phyloP scores from a whole-genome alignment of 92 coral and sea anemone genomes.

The Scolanthus callimorphus region DNA sequence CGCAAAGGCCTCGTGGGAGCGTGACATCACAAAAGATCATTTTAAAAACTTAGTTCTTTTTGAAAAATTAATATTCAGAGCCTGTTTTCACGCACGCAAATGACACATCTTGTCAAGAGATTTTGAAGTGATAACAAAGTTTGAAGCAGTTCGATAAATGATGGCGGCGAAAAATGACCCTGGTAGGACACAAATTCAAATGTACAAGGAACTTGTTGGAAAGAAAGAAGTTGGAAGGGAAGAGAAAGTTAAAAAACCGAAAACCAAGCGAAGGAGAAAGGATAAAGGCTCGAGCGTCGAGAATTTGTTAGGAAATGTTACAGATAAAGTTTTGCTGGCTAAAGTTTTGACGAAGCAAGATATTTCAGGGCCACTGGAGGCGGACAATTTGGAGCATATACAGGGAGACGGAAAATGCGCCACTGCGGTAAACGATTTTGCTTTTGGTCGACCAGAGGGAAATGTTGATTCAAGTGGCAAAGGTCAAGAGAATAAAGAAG shows the following conservation, averaged over 20 bases:
- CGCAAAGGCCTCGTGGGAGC: constrained; percentile 21
- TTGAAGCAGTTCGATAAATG: too few species aligned
- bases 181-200: constrained; percentile 22
- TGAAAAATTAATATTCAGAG: background rate
- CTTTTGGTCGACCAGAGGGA: too few species aligned
- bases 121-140: too few species aligned
- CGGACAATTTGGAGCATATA: background rate
- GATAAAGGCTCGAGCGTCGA: constrained; percentile 5
- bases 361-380: background rate
- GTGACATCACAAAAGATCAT: constrained; percentile 22
- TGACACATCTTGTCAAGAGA: background rate
- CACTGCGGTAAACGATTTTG: too few species aligned
- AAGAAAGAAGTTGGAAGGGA: constrained; percentile 19
- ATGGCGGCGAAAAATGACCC: constrained; percentile 29
- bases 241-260: constrained; percentile 18
- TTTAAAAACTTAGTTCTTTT: background rate
- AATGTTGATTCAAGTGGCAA: background rate
- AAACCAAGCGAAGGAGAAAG: constrained; percentile 21
- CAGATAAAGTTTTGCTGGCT: background rate
- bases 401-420: background rate
- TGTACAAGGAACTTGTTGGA: constrained; percentile 16
- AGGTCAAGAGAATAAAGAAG: background rate
- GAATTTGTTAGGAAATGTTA: background rate
- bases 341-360: background rate
- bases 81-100: background rate